These are phyloP conservation scores for Muscicapa striata DNA, from an alignment of 2,797 vertebrate species.

Conservation along the genomic window DNA sequence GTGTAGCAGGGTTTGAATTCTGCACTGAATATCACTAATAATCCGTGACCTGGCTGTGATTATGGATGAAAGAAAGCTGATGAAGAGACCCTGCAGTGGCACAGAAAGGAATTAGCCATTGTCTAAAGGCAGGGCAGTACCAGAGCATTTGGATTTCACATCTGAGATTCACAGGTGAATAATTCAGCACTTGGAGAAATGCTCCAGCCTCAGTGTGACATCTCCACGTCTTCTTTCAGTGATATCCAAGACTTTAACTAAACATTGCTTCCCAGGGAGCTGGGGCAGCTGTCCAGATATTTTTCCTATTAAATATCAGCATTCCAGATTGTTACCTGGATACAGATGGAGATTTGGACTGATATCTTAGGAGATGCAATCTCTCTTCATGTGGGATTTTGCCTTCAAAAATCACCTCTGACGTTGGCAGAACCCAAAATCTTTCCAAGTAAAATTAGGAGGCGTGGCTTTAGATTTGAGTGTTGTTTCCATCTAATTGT, in stretches of 20 bases:
- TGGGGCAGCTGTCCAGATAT: slow-evolving; percentile 64
- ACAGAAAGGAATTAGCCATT: slow-evolving; percentile 64
- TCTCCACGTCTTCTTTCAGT: slow-evolving; percentile 54
- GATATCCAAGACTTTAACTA: slow-evolving; percentile 66
- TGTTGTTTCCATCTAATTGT: neutral
- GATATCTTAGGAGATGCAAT: neutral
- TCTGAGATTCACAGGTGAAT: slow-evolving; percentile 62
- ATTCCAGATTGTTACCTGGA: slow-evolving; percentile 65
- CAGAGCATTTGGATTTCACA: slow-evolving; percentile 59
- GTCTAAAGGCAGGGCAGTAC: slow-evolving; percentile 58
- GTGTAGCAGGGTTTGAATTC: slow-evolving; percentile 23
- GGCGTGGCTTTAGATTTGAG: neutral
- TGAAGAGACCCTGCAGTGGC: slow-evolving; percentile 52
- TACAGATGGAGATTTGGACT: slow-evolving; percentile 1
- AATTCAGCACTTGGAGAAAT: slow-evolving; percentile 58
- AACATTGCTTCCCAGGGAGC: slow-evolving; percentile 57
- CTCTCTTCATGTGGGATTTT: neutral
- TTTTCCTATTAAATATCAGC: slow-evolving; percentile 58
- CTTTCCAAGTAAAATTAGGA: slow-evolving; percentile 24
- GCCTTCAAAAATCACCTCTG: neutral
- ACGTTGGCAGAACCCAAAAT: neutral
- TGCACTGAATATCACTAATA: slow-evolving; percentile 58
- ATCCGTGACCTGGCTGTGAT: slow-evolving; percentile 55
- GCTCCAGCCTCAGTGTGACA: slow-evolving; percentile 60
- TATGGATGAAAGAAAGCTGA: slow-evolving; percentile 55